These are phyloP conservation scores for Aythya baeri DNA, from an alignment of 2,113 vertebrate genomes.

Conservation along the genomic window DNA sequence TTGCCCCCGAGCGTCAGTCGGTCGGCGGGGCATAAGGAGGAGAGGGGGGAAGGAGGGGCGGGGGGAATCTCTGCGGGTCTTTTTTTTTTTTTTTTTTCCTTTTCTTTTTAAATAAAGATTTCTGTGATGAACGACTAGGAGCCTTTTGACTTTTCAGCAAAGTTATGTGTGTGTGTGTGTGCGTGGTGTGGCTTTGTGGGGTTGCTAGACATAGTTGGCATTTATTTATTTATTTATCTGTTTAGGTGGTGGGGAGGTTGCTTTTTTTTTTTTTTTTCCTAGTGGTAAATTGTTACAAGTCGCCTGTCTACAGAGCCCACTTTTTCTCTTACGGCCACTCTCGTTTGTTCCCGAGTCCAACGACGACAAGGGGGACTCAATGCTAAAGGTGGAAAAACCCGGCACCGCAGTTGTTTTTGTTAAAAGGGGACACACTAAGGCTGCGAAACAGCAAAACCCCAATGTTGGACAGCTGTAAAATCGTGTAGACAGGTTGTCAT, in stretches of 20 bases:
- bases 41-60: neutral
- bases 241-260: neutral
- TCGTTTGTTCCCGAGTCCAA: conserved; percentile 15
- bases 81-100: neutral
- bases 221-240: neutral
- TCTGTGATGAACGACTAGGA: neutral
- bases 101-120: neutral
- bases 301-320: neutral
- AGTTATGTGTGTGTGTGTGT: neutral
- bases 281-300: neutral
- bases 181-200: neutral
- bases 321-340: conserved; percentile 15
- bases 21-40: neutral
- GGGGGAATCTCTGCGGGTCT: neutral
- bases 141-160: conserved; percentile 1
- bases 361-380: conserved; percentile 52
- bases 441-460: conserved; percentile 84
- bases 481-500: conserved; percentile 93
- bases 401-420: conserved; percentile 69
- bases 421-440: conserved; percentile 81
- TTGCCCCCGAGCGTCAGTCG: neutral
- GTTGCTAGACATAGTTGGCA: neutral
- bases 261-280: neutral
- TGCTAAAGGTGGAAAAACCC: conserved; percentile 30
- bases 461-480: conserved; percentile 92